Percentiles rank a stretch among this genome's conserved stretches.
Conservation (phyloP, 2,113 vertebrate species). For the Australoheros scitulus region DNA sequence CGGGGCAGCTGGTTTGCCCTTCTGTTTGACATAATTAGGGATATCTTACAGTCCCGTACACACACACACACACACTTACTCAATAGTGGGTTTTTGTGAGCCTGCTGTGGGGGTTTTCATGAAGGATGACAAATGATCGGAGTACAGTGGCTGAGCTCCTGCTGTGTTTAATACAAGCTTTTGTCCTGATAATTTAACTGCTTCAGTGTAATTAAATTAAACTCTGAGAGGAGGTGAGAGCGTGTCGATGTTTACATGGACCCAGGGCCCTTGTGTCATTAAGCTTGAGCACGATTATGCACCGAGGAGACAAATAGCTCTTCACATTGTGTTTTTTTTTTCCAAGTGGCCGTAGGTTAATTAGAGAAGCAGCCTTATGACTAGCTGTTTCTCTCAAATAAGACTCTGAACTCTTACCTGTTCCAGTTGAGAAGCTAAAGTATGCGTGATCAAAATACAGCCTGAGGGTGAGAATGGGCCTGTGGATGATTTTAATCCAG, state of each 20-base stretch:
- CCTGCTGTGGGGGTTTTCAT: background rate
- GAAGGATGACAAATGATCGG: constrained; percentile 24
- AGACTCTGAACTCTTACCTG: background rate
- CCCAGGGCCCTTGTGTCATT: background rate
- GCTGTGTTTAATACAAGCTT: constrained; percentile 32
- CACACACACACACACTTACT: background rate
- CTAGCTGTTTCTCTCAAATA: background rate
- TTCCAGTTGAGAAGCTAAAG: background rate
- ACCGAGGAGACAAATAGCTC: background rate
- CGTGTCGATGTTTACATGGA: background rate
- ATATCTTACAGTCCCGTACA: constrained; percentile 7
- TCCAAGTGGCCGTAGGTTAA: background rate
- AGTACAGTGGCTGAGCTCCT: constrained; percentile 17
- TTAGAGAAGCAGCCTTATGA: background rate
- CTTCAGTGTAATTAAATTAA: constrained; percentile 33
- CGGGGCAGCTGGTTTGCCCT: constrained; percentile 33
- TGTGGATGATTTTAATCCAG: background rate
- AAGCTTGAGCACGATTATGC: background rate
- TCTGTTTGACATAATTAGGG: constrained; percentile 31
- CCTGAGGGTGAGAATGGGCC: background rate
- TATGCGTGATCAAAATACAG: background rate
- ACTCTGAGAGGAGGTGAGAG: background rate
- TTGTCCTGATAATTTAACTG: constrained; percentile 27
- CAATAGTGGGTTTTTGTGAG: background rate
- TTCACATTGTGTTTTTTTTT: background rate